Conservation (phyloP, 2,797 vertebrate genomes). For the Amazona finschi region DNA sequence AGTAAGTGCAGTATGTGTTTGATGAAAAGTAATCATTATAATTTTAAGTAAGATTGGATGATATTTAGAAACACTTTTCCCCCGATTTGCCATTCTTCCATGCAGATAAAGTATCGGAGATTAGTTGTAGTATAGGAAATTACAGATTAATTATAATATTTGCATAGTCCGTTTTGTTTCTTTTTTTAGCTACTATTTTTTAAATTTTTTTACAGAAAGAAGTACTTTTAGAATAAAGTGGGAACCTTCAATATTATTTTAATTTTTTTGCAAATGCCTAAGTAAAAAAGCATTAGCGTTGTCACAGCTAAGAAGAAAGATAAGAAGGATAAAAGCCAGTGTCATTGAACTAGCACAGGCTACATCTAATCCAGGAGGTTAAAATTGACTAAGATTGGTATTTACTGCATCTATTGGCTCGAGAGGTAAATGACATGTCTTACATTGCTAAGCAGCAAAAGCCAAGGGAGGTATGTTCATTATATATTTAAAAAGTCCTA, state of each 20-base stretch:
- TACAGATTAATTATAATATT: not conserved
- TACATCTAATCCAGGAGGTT: not conserved
- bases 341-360: not conserved
- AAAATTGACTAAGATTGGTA: not conserved
- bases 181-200: not conserved
- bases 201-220: not conserved
- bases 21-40: not conserved
- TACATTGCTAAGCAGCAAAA: not conserved
- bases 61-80: not conserved
- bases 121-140: not conserved
- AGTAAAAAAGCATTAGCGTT: not conserved
- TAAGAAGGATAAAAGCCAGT: not conserved
- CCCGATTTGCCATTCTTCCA: not conserved
- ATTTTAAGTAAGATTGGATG: not conserved
- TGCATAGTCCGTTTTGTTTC: not conserved
- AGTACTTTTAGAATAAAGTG: not conserved
- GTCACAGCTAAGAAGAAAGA: not conserved
- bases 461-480: not conserved
- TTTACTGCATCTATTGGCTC: not conserved
- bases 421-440: not conserved
- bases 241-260: not conserved
- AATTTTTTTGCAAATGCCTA: not conserved
- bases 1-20: not conserved
- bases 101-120: not conserved
- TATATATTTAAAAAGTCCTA: not conserved